Percentiles rank a stretch among this genome's conserved stretches.
These are phyloP conservation scores for Rhipidura dahli DNA, from an alignment of 2,113 vertebrate species.

Conservation along the genomic window DNA sequence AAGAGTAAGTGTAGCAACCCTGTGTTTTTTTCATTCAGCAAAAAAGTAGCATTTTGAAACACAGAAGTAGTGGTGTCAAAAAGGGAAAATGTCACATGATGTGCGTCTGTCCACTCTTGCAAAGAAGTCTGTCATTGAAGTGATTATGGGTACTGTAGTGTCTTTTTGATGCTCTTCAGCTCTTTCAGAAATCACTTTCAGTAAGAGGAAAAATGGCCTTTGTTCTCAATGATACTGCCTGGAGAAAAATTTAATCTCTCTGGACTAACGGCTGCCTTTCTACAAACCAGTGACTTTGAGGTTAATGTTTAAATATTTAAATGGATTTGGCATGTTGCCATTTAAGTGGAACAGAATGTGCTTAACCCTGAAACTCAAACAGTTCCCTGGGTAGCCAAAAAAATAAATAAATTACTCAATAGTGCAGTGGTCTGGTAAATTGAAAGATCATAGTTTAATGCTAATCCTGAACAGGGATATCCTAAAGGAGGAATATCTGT, in stretches of 20 bases:
- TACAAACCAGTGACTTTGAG: conserved; percentile 6
- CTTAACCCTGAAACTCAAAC: conserved; percentile 44
- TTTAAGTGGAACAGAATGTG: conserved; percentile 23
- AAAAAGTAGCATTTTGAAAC: not conserved
- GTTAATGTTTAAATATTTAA: conserved; percentile 67
- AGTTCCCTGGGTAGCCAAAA: not conserved
- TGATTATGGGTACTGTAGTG: not conserved
- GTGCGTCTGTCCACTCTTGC: accelerated
- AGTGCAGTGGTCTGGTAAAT: not conserved
- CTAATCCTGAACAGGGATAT: not conserved
- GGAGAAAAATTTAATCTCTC: not conserved
- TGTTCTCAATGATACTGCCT: not conserved
- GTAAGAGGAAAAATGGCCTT: conserved; percentile 2
- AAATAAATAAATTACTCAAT: conserved; percentile 23
- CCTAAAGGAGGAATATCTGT: not conserved
- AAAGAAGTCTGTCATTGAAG: not conserved
- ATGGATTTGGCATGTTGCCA: conserved; percentile 28
- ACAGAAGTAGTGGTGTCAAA: not conserved
- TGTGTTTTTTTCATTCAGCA: not conserved
- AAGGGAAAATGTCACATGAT: not conserved
- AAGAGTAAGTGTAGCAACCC: not conserved
- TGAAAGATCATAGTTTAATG: not conserved
- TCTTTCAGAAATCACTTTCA: not conserved
- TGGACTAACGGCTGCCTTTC: not conserved
- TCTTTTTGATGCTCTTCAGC: not conserved